These are phyloP conservation scores for Bombus sibiricus DNA, from an alignment of 1,140 invertebrate genomes.

Conservation along the genomic window DNA sequence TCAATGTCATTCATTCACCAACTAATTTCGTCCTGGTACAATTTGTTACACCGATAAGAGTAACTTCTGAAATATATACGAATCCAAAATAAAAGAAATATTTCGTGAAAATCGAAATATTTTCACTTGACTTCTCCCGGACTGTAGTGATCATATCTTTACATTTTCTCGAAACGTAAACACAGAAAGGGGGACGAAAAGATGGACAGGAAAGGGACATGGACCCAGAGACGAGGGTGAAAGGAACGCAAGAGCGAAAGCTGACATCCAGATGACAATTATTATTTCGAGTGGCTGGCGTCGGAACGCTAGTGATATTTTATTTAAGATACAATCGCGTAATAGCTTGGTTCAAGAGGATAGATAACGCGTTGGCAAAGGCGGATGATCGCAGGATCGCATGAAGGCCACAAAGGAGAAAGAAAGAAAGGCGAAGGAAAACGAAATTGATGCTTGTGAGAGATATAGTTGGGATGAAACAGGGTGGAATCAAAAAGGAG, in stretches of 20 bases:
- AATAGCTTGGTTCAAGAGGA: conserved; percentile 77
- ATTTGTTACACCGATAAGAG: background rate
- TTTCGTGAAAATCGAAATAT: too few relatives aligned
- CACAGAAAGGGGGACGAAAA: background rate
- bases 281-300: conserved; percentile 80
- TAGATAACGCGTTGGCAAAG: conserved; percentile 69
- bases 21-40: background rate
- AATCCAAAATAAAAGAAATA: too few relatives aligned
- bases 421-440: conserved; percentile 33
- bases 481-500: conserved; percentile 9
- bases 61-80: too few relatives aligned
- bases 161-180: too few relatives aligned
- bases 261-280: conserved; percentile 76
- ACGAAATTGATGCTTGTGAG: background rate
- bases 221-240: conserved; percentile 36
- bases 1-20: background rate
- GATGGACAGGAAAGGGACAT: conserved; percentile 41
- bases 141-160: too few relatives aligned
- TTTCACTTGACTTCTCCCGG: too few relatives aligned
- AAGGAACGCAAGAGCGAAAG: conserved; percentile 51
- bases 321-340: conserved; percentile 81
- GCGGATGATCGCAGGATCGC: background rate
- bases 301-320: conserved; percentile 76
- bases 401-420: background rate
- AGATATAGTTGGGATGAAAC: conserved; percentile 24